Evolutionary conservation across 2,797 vertebrate genomes (phyloP), one percentile per base, ranked within the genome.

Genomic region (Meda fulgida): DNA sequence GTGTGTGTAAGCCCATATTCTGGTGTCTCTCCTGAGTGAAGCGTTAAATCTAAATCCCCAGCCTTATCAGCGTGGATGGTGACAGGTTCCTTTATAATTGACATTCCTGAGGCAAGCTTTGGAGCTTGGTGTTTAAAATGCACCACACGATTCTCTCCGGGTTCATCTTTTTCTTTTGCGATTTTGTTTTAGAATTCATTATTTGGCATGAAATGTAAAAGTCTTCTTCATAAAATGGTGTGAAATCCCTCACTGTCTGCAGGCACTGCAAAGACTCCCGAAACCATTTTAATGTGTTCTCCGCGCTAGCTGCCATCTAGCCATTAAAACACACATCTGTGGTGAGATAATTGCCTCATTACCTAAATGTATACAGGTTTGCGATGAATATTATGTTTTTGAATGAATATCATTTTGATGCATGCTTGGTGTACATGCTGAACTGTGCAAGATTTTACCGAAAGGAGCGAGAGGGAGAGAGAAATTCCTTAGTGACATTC

Each of bases 341-440:
- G 89, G 93, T 89, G 91, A 92, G 90, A 93, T 94, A 94, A 95
- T 94, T 94, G 92, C 93, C 92, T 96, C 93, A 95, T 95, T 95
- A 94, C 91, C 91, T 29, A 55, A 85, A 85, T 73, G 65, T 72
- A 77, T 83, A 85, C 34, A 67, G 65, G 73, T 84, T 82, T 80
- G 78, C 81, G 31, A 80, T 84, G 48, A 84, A 84, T 84, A 84
- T 84, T 70, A 23, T 84, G 48, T 71, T 78, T 84, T 63, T 77
- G 82, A 84, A 84, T 77, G 63, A 84, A 77, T 77, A 21, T 43
- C 34, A 55, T 84, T 84, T 69, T 67, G 73, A 77, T 66, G 73
- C 23, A 69, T 77, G 46, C n/a, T 79, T 26, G 66, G 9, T 51
- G 36, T 71, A 79, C 51, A 26, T 36, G 46, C 65, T 60, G 51